Evolutionary conservation across 2,113 vertebrate species (phyloP).

Genomic region (Danio rerio): DNA sequence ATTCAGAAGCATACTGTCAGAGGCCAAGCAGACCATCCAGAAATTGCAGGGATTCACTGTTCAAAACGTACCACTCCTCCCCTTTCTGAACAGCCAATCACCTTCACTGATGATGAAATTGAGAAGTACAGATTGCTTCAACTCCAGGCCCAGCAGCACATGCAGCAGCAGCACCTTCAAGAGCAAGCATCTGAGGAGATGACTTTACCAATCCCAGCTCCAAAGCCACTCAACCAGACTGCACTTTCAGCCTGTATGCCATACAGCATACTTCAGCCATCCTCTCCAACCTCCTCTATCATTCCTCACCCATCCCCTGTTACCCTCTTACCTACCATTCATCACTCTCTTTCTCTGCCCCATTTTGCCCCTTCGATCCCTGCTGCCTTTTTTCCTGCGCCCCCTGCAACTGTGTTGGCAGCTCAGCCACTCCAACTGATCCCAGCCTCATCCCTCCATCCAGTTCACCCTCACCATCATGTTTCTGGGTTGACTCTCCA

Average conservation of each 20-base stretch:
- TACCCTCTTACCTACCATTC: slow-evolving; percentile 83
- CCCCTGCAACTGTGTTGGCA: slow-evolving; percentile 74
- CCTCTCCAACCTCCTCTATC: slow-evolving; percentile 67
- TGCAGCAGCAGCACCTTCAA: slow-evolving; percentile 88
- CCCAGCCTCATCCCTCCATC: slow-evolving; percentile 69
- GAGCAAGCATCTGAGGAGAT: slow-evolving; percentile 66
- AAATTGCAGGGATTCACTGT: slow-evolving; percentile 62
- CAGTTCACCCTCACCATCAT: slow-evolving; percentile 77
- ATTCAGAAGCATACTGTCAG: slow-evolving; percentile 69
- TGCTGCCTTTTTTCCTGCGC: slow-evolving; percentile 73
- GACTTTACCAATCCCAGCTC: slow-evolving; percentile 62
- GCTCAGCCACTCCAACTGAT: slow-evolving; percentile 76
- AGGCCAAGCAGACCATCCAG: slow-evolving; percentile 73
- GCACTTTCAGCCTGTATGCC: slow-evolving; percentile 71
- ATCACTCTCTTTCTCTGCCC: slow-evolving; percentile 77
- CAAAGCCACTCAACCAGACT: slow-evolving; percentile 54
- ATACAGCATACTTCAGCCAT: slow-evolving; percentile 84
- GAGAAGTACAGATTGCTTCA: slow-evolving; percentile 95
- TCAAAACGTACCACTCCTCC: slow-evolving; percentile 73
- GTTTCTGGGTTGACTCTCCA: slow-evolving; percentile 77
- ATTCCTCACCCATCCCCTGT: slow-evolving; percentile 78
- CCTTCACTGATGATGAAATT: slow-evolving; percentile 92
- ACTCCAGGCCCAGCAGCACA: slow-evolving; percentile 93
- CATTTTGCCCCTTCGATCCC: slow-evolving; percentile 69
- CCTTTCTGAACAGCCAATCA: slow-evolving; percentile 84